Conservation (phyloP, 2,113 vertebrate genomes). For the Marcusenius ussheri region DNA sequence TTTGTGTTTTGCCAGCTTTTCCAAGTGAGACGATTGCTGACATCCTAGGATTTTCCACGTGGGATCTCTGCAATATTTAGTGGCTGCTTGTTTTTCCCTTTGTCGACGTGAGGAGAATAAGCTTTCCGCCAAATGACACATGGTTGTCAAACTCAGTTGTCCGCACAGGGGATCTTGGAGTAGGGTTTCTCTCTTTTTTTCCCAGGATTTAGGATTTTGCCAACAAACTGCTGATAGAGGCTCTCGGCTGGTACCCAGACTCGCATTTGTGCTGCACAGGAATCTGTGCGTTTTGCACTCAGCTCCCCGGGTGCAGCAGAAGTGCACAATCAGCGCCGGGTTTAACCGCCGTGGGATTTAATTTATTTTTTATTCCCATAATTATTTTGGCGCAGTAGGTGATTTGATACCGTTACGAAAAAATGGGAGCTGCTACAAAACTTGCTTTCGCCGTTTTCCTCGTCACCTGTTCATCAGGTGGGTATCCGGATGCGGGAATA, state of each 20-base stretch:
- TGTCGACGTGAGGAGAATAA: neutral
- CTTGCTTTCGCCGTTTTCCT: slow-evolving; percentile 96
- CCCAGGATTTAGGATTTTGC: slow-evolving; percentile 26
- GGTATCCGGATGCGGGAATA: slow-evolving; percentile 47
- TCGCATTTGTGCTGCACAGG: neutral
- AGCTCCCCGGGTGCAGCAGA: neutral
- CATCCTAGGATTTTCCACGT: neutral
- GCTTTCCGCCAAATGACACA: slow-evolving; percentile 48
- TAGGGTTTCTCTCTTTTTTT: slow-evolving; percentile 22
- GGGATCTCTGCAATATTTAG: neutral
- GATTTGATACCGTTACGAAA: slow-evolving; percentile 55
- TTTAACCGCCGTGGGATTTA: neutral
- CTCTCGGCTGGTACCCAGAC: neutral
- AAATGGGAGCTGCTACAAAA: slow-evolving; percentile 98
- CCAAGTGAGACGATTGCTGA: neutral
- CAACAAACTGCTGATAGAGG: slow-evolving; percentile 3
- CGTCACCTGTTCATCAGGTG: slow-evolving; percentile 98
- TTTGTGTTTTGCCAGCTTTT: neutral
- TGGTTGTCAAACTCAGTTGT: slow-evolving; percentile 47
- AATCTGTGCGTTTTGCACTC: neutral
- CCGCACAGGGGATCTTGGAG: slow-evolving; percentile 37
- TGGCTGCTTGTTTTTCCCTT: neutral
- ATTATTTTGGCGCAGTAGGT: neutral
- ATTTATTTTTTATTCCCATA: neutral
- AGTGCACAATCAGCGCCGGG: neutral